These are phyloP conservation scores for Poeciliopsis turneri DNA, from an alignment of 2,797 vertebrate genomes.

Conservation along the genomic window DNA sequence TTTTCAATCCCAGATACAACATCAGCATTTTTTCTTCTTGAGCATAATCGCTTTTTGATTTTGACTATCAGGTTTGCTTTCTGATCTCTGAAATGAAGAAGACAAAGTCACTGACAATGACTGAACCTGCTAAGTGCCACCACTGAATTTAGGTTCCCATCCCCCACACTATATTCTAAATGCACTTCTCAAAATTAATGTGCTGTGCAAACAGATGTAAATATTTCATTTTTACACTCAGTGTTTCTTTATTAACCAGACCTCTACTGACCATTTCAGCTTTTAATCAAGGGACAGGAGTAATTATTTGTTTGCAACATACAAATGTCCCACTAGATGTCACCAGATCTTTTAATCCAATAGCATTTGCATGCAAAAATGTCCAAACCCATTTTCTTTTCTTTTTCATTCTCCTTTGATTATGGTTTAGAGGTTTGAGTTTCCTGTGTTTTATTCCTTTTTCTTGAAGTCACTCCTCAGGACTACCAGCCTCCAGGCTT, in stretches of 20 bases:
- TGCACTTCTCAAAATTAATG: not conserved
- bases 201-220: not conserved
- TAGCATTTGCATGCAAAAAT: not conserved
- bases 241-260: not conserved
- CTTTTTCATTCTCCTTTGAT: not conserved
- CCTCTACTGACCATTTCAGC: not conserved
- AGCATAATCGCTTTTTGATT: not conserved
- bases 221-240: not conserved
- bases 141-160: not conserved
- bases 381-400: not conserved
- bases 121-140: not conserved
- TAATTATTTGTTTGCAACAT: not conserved
- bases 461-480: conserved; percentile 86
- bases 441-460: conserved; percentile 1
- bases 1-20: not conserved
- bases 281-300: not conserved
- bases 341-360: not conserved
- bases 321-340: not conserved
- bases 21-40: not conserved
- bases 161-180: not conserved
- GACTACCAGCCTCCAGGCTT: conserved; percentile 96
- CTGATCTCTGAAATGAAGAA: not conserved
- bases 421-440: not conserved
- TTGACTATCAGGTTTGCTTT: not conserved
- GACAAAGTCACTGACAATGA: not conserved